Conservation (phyloP, 1,140 invertebrate species). For the Trinorchestia longiramus region DNA sequence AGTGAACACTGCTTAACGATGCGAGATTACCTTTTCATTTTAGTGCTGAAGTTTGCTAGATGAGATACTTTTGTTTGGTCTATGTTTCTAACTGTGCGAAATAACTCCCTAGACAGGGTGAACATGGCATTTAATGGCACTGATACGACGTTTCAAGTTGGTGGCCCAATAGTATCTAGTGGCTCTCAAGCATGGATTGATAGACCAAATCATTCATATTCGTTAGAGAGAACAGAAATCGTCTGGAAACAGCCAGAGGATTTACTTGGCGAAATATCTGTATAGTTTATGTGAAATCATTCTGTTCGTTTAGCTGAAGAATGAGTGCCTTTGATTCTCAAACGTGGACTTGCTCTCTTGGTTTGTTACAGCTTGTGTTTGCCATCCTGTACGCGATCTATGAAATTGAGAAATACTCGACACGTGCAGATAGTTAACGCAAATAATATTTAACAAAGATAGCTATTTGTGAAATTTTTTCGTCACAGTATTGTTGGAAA, state of each 20-base stretch:
- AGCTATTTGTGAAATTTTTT: background rate
- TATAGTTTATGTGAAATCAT: background rate
- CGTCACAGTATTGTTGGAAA: background rate
- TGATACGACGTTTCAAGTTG: background rate
- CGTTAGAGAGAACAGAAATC: background rate
- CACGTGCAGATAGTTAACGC: background rate
- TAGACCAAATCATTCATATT: background rate
- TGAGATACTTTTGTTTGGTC: background rate
- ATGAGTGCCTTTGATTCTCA: constrained; percentile 40
- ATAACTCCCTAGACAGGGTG: background rate
- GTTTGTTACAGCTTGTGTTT: background rate
- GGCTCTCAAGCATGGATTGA: background rate
- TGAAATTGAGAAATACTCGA: background rate
- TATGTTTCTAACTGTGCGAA: background rate
- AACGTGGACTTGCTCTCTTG: background rate
- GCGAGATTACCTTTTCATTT: background rate
- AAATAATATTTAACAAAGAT: background rate
- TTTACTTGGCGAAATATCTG: background rate
- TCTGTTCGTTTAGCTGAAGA: constrained; percentile 9
- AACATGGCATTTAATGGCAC: background rate
- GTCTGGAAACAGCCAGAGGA: background rate
- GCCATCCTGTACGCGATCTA: background rate
- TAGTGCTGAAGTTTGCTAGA: background rate
- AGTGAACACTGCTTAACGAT: background rate
- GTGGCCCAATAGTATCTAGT: background rate